Evolutionary conservation across 2,797 vertebrate genomes (phyloP), one percentile per base, ranked within the genome.

Genomic region (Anguilla marmorata): DNA sequence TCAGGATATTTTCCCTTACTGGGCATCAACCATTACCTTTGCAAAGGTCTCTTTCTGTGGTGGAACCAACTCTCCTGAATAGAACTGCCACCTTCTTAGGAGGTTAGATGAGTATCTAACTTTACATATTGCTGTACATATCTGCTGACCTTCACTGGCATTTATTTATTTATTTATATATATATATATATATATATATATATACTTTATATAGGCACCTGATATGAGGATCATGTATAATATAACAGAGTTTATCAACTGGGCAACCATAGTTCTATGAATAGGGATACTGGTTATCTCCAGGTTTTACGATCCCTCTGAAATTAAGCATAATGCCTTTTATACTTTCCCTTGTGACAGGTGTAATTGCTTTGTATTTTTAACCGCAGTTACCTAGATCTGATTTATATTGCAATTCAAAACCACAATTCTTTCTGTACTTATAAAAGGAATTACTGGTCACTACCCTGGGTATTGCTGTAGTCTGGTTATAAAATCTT

Each of bases 401-500:
- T 41, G 11, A 3, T 76, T 37, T 76, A 16, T 76, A 76, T 37
- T 76, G 19, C 41, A 37, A 76, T 76, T 37, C 33, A 41, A 37
- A 41, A 76, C 74, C 30, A 76, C 16, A 30, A 30, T 72, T 85
- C 86, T 74, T 72, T 54, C 88, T 86, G 88, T 86, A 85, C 83
- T 90, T 91, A 89, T 89, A 84, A 72, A 89, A 90, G 89, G 90
- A 91, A 86, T 89, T 87, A 86, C 88, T 87, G 86, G 52, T 88
- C 89, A 91, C 87, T 87, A 90, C 88, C 90, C 88, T 69, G 88
- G 89, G 90, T 88, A 86, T 88, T 89, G 76, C 88, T 87, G 66
- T 89, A 8, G 63, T 88, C 85, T 79, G 76, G 85, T 88, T 88
- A 92, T 92, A 90, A 90, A 90, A 90, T 86, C 87, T 33, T 5